phyloP scores from a whole-genome alignment of 1,140 invertebrate genomes.

The Anastatus disparis region DNA sequence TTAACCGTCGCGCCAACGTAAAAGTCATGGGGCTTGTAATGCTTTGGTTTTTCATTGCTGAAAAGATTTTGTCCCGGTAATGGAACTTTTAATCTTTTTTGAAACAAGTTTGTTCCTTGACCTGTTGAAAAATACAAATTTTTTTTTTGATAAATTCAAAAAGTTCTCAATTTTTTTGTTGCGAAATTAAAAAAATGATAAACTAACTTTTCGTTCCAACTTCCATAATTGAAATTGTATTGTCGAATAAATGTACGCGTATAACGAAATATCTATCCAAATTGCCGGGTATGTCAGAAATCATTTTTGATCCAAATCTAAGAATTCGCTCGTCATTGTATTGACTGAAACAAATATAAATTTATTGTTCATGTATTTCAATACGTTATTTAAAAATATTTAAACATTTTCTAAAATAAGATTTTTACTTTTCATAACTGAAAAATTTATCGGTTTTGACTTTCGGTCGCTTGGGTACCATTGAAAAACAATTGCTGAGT shows the following conservation, averaged over 20 bases:
- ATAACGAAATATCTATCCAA: conserved; percentile 81
- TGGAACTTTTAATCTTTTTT: conserved; percentile 73
- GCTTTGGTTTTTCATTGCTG: conserved; percentile 74
- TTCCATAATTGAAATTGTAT: conserved; percentile 86
- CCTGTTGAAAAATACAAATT: conserved; percentile 53
- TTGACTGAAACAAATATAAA: conserved; percentile 70
- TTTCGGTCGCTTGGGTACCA: conserved; percentile 80
- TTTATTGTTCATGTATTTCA: too few species aligned
- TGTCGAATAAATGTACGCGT: conserved; percentile 83
- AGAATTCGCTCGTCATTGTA: conserved; percentile 82
- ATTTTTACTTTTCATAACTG: conserved; percentile 81
- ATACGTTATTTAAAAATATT: too few species aligned
- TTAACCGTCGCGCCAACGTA: conserved; percentile 82
- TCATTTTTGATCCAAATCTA: conserved; percentile 80
- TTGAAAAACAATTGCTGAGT: conserved; percentile 81
- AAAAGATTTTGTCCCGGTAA: conserved; percentile 80
- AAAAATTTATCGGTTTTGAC: conserved; percentile 84
- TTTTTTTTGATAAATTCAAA: neutral
- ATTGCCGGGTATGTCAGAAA: conserved; percentile 77
- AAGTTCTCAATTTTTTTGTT: too few species aligned
- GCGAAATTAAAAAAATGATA: neutral
- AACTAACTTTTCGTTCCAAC: conserved; percentile 66
- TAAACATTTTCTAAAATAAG: neutral
- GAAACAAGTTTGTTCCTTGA: conserved; percentile 75
- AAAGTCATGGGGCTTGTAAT: conserved; percentile 81